Evolutionary conservation across 2,113 vertebrate genomes (phyloP).

Genomic region (Pygoscelis antarcticus): DNA sequence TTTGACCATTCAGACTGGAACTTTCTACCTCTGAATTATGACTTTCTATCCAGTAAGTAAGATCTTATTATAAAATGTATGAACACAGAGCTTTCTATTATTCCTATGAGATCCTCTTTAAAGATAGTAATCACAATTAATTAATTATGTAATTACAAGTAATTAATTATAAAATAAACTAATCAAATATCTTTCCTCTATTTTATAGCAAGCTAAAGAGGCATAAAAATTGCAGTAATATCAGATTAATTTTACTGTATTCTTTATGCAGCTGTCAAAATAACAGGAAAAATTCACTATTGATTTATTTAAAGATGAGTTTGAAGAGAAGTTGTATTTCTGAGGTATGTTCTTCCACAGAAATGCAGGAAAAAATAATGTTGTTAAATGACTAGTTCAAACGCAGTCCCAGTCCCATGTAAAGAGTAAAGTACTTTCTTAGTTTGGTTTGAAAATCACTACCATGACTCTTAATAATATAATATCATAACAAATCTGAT

Average conservation of each 20-base stretch:
- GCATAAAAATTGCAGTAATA: not conserved
- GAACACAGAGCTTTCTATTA: not conserved
- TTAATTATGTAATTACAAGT: not conserved
- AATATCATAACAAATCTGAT: not conserved
- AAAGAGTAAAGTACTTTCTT: not conserved
- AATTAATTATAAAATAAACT: not conserved
- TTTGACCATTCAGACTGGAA: not conserved
- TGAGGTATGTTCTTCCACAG: not conserved
- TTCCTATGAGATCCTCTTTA: not conserved
- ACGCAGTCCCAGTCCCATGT: not conserved
- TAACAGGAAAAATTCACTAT: not conserved
- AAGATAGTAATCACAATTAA: not conserved
- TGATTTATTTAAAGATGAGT: not conserved
- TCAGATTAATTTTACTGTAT: not conserved
- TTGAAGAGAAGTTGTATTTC: not conserved
- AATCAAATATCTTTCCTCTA: not conserved
- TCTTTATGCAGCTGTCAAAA: not conserved
- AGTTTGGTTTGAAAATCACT: not conserved
- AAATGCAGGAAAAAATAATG: not conserved
- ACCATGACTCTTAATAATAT: not conserved
- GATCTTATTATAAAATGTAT: not conserved
- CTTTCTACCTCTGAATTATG: not conserved
- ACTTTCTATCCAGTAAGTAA: not conserved
- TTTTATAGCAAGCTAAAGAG: not conserved
- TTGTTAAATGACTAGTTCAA: not conserved